Evolutionary conservation across 2,888 invertebrate species (phyloP), one percentile per base, ranked within the genome.

Genomic region (Xylocampa areola): DNA sequence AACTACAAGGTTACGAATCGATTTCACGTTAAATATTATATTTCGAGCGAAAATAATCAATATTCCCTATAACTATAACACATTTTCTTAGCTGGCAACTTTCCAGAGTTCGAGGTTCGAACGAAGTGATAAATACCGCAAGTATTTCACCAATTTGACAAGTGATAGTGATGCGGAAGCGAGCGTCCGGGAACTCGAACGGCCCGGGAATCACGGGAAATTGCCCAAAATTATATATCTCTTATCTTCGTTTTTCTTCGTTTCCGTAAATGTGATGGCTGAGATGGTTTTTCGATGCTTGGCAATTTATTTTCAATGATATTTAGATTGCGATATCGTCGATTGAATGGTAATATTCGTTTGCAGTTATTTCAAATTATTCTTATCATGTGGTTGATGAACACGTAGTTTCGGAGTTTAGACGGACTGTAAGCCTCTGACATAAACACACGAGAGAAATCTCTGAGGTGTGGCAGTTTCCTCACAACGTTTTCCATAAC

Each of bases 141-240:
- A 54, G 23, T 43, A 35, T 63, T 69, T 33, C 27, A 50, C 41
- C 73, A 67, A 67, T 75, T 71, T 67, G 76, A 67, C 62, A 55
- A 10, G 36, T 63, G 72, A 75, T 75, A 75, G 75, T 57, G 75
- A 23, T 6, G 54, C 50, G 62, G 51, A 30, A 60, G 32, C 17
- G 41, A 33, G 35, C 40, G n/a, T 48, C 45, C 57, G 53, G 49
- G 43, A 53, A 50, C 17, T 30, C 33, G 27, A 8, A 1, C 21
- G 3, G 44, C 40, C 55, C 64, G 51, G 44, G 30, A 29, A 14
- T 11, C 30, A 27, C 50, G 49, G 53, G 63, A 67, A 72, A 72
- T 63, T 63, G 57, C 0, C 32, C 16, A 8, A 33, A 36, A 37
- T 45, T 64, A 36, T 25, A 14, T 41, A 6, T 45, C n/a, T 21